Evolutionary conservation across 2,113 vertebrate species (phyloP), one percentile per base, ranked within the genome.

Genomic region (Microcebus griseorufus): DNA sequence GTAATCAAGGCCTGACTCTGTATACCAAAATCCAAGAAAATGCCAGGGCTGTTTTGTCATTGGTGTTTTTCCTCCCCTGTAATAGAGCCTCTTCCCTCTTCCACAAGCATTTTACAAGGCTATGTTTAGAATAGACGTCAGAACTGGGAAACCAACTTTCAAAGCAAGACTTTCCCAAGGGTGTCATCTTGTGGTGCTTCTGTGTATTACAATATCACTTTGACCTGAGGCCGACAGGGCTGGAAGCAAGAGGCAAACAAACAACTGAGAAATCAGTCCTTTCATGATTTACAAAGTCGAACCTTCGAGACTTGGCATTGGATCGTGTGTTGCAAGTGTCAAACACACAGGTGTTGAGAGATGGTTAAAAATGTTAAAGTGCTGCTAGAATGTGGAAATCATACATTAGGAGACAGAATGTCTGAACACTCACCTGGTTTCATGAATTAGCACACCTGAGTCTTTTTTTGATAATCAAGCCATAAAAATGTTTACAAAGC

Each of bases 141-240:
- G 78, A 94, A 60, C 80, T 85, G 92, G 22, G 72, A 91, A 94
- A 93, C 22, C 94, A 81, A 83, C 51, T 53, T 2, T 1, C 55
- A 88, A 91, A 90, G 45, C 93, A 98, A 98, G 83, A 67, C 89
- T 97, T 97, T 95, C 93, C 89, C 18, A 96, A 96, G 94, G 4
- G 51, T 95, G 98, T 79, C 98, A 98, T 90, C 98, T 98, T 95
- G 98, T 97, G 99, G 84, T 94, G 4, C 0, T 62, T 70, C 0
- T 65, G 2, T 32, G 48, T 92, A 90, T 65, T 86, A 32, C 88
- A 23, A 45, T 17, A n/a, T 72, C 20, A 45, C 60, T 92, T 72
- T 20, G 3, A 5, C 18, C 70, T 64, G 72, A 69, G 17, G 51
- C 18, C 37, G 53, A 83, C 39, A 29, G 34, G n/a, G 65, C 70